Evolutionary conservation across 2,888 invertebrate genomes (phyloP).

Genomic region (Xanthia icteritia): DNA sequence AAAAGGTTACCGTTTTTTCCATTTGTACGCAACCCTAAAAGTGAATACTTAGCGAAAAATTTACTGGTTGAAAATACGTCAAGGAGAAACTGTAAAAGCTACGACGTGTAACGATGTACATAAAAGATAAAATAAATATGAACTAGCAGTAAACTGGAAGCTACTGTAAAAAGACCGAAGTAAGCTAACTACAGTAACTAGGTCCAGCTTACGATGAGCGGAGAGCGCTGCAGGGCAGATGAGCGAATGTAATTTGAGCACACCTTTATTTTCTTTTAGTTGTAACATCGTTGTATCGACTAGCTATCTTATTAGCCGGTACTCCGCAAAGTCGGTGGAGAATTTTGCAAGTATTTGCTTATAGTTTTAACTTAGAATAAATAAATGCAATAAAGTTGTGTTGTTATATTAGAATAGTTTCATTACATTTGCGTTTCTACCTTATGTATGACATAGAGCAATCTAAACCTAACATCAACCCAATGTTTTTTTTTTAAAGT

Average conservation of each 20-base stretch:
- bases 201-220: slow-evolving; percentile 25
- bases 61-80: not conserved
- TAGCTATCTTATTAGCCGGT: not conserved
- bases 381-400: not conserved
- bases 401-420: too few species aligned
- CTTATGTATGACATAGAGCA: too few species aligned
- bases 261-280: slow-evolving; percentile 38
- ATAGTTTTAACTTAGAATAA: not conserved
- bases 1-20: too few species aligned
- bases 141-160: not conserved
- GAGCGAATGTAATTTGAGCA: slow-evolving; percentile 25
- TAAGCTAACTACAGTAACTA: slow-evolving; percentile 19
- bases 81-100: not conserved
- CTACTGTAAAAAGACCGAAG: slow-evolving; percentile 9
- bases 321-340: not conserved
- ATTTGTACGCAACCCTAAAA: too few species aligned
- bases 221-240: slow-evolving; percentile 38
- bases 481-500: too few species aligned
- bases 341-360: slow-evolving; percentile 13
- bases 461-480: too few species aligned
- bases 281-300: slow-evolving; percentile 10
- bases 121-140: slow-evolving; percentile 6
- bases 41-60: too few species aligned
- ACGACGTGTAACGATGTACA: not conserved
- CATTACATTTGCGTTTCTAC: too few species aligned